Evolutionary conservation across 2,113 vertebrate genomes (phyloP).

Genomic region (Brachyhypopomus occidentalis): DNA sequence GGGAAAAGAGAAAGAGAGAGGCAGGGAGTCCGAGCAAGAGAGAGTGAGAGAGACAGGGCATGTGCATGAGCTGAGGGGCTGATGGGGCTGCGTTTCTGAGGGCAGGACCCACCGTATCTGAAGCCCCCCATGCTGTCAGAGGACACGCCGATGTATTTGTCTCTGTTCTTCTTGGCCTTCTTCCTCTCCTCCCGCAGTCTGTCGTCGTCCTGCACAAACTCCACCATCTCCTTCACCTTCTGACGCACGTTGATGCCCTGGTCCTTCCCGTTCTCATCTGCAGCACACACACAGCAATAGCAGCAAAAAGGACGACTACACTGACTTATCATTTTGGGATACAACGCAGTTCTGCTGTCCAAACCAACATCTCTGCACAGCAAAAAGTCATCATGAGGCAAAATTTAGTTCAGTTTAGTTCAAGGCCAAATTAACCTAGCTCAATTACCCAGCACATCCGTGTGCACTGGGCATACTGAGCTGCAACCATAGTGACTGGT

Average conservation of each 20-base stretch:
- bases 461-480: not conserved
- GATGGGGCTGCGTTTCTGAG: not conserved
- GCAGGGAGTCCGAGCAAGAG: too few species aligned
- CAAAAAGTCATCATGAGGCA: conserved; percentile 12
- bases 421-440: not conserved
- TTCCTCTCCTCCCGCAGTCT: conserved; percentile 94
- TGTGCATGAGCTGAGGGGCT: too few species aligned
- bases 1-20: too few species aligned
- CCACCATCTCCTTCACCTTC: conserved; percentile 96
- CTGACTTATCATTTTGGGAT: not conserved
- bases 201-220: conserved; percentile 97
- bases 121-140: conserved; percentile 86
- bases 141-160: conserved; percentile 96
- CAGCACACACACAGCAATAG: conserved; percentile 3
- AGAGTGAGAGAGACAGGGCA: not conserved
- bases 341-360: not conserved
- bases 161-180: conserved; percentile 98
- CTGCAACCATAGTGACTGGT: conserved; percentile 25
- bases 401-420: conserved; percentile 5
- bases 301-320: conserved; percentile 4
- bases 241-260: conserved; percentile 98
- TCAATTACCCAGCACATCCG: conserved; percentile 8
- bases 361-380: not conserved
- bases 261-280: conserved; percentile 97
- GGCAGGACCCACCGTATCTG: conserved; percentile 53